Base-by-base conservation (phyloP, 2,888 invertebrate species). In the Fragum fragum region DNA sequence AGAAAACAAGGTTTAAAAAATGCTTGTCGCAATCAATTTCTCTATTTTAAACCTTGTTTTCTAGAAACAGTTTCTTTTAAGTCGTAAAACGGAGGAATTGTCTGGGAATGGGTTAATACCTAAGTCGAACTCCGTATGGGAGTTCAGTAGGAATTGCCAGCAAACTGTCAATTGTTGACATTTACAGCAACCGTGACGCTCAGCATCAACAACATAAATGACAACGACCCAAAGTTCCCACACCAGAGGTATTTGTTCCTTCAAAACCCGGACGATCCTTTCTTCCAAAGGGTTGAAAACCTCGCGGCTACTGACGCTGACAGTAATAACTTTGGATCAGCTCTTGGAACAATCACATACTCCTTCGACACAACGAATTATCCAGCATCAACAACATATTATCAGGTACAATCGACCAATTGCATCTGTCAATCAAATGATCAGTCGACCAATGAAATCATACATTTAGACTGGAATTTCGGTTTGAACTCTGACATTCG, bases 281-380 rank as follows among this genome's bases (percentile, higher is more conserved):
- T 79, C 42, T 73, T 81, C 57, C 73, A 78, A 1, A 55, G 39
- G 39, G 66, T 84, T 14, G 66, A 70, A 0, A 66, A 84, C 55
- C 68, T 84, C 21, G 42, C 79, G 5, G 84, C 79, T 9, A 74
- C 76, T 7, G 84, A 84, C 52, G 61, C 32, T 21, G 84, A 84
- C 39, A 75, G 57, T 53, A 61, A 76, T 32, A 21, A 21, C 9
- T 73, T 61, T 21, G 81, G 81, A 0, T 74, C 79, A 1, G 42
- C 78, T 2, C 53, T 63, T 28, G 78, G 76, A 21, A 28, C 69
- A 0, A 23, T 84, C 3, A 76, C 73, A 11, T 84, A 84, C 66
- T 39, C 21, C 1, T 73, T 84, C 16, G 61, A 32, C 26, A 68
- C 74, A 14, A 32, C 57, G 11, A 63, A 32, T n/a, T 36, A 55